Base-by-base conservation (phyloP, 2,888 invertebrate genomes). In the Coenonympha arcania region DNA sequence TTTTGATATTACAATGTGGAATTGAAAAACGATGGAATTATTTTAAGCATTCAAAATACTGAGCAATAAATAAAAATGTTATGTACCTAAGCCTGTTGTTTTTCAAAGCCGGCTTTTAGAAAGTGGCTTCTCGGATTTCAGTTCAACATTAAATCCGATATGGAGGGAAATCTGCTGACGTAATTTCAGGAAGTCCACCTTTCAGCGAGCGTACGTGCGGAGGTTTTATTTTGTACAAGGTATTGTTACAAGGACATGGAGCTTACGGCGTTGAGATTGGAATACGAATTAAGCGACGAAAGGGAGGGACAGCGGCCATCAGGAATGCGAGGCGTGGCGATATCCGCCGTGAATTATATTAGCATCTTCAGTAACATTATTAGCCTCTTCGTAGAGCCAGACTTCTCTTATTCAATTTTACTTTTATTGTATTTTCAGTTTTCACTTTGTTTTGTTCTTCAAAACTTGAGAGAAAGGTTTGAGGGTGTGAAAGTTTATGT, bases 221-320 rank as follows among this genome's bases (percentile, higher is more conserved):
- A 72, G 81, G 76, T 84, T 84, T 84, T 82, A 83, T 83, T 83
- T 82, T 72, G 76, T 74, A 68, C 68, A 61, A 67, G 71, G 77
- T 75, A 81, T 81, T 83, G 82, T 81, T 77, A 75, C 77, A 71
- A 72, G 75, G 79, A 76, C 73, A 73, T 71, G 63, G 71, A 77
- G 77, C 74, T 75, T 67, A 66, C 64, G 71, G 75, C 72, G 67
- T 69, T 72, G 71, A 63, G 68, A 66, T 68, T 70, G 76, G 84
- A 84, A 84, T 85, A 81, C 74, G 81, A 85, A 84, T 84, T 73
- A 75, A 70, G 69, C 68, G 67, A 66, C 69, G 72, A 72, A 70
- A 74, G 71, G 73, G 69, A 63, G 73, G 66, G 54, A 64, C 73
- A 66, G 52, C 71, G 72, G 73, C 78, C 77, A 80, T 81, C 79